phyloP scores from a whole-genome alignment of 2,888 invertebrate genomes.

The Atrina japonica region DNA sequence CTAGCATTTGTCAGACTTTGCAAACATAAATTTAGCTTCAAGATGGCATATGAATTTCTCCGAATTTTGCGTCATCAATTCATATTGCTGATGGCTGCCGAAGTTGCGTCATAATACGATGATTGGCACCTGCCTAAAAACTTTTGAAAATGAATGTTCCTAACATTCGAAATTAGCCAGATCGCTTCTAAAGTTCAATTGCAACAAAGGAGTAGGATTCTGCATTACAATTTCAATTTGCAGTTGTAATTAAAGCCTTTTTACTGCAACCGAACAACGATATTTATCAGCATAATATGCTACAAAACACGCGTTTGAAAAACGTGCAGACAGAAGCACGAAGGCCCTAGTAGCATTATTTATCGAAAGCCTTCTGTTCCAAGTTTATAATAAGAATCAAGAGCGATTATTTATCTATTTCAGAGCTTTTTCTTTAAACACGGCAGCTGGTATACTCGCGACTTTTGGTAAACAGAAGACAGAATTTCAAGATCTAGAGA shows the following conservation, averaged over 20 bases:
- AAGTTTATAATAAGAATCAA: slow-evolving; percentile 29
- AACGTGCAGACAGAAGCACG: slow-evolving; percentile 12
- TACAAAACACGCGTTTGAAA: slow-evolving; percentile 15
- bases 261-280: slow-evolving; percentile 21
- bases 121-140: slow-evolving; percentile 29
- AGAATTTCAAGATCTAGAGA: slow-evolving; percentile 8
- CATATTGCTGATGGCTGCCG: slow-evolving; percentile 5
- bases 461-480: slow-evolving; percentile 29
- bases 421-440: slow-evolving; percentile 48
- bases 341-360: slow-evolving; percentile 19
- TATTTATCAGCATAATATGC: slow-evolving; percentile 29
- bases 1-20: too few species aligned
- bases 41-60: slow-evolving; percentile 19
- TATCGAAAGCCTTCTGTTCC: slow-evolving; percentile 33
- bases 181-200: slow-evolving; percentile 10
- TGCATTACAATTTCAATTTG: slow-evolving; percentile 25
- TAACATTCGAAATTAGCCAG: slow-evolving; percentile 29
- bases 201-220: slow-evolving; percentile 24
- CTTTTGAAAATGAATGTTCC: slow-evolving; percentile 8
- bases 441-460: slow-evolving; percentile 45
- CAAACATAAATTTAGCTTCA: not conserved
- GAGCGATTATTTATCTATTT: slow-evolving; percentile 63
- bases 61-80: slow-evolving; percentile 13
- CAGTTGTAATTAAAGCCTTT: slow-evolving; percentile 29
- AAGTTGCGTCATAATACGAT: not conserved